phyloP scores from a whole-genome alignment of 2,113 vertebrate genomes.

The Vimba vimba region DNA sequence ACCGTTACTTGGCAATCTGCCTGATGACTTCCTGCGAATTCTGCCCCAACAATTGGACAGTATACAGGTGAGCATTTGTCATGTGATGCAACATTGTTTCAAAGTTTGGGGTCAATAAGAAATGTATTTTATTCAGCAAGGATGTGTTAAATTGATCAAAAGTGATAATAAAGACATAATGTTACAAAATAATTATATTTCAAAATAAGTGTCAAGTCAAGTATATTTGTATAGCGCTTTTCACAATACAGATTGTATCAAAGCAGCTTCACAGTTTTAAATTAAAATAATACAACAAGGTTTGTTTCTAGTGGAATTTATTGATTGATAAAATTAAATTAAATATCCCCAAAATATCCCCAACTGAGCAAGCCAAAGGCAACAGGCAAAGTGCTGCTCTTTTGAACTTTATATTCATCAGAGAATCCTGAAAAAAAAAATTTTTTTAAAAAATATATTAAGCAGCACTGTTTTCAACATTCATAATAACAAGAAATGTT shows the following conservation, averaged over 20 bases:
- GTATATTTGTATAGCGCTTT: no score
- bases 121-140: neutral
- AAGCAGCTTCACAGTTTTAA: no score
- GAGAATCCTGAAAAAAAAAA: neutral
- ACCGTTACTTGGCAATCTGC: conserved; percentile 90
- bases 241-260: no score
- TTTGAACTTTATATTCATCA: neutral
- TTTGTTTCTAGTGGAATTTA: no score
- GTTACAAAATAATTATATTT: neutral
- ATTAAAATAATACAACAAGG: no score
- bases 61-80: conserved; percentile 74
- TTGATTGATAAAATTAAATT: no score
- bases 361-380: no score
- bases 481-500: no score
- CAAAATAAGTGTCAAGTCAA: no score
- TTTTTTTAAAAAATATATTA: neutral
- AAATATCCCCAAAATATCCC: no score
- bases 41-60: conserved; percentile 86
- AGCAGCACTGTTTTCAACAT: neutral
- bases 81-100: neutral
- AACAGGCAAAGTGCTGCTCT: no score
- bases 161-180: neutral
- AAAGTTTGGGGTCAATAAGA: no score
- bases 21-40: conserved; percentile 93
- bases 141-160: neutral